A percentile compares a stretch with the other conserved stretches of the same genome.
Evolutionary conservation across 2,113 vertebrate species (phyloP).

Genomic region (Carettochelys insculpta): DNA sequence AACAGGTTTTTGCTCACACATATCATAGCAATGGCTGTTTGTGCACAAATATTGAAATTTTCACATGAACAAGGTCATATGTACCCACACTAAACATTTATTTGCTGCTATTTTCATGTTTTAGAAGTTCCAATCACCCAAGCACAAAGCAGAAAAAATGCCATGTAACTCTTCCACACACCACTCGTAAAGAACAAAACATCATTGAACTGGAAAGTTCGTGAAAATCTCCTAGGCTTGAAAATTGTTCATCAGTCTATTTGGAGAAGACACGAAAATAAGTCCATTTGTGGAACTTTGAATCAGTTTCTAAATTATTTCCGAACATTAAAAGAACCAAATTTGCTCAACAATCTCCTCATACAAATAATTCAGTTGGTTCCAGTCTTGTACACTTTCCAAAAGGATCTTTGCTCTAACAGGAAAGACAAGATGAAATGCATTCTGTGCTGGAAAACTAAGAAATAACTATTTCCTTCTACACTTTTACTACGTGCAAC

Average conservation of each 20-base stretch:
- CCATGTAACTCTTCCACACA: not conserved
- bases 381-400: not conserved
- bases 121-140: constrained; percentile 9
- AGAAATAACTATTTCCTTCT: not conserved
- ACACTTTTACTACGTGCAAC: not conserved
- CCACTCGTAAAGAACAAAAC: constrained; percentile 4
- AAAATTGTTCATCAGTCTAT: constrained; percentile 8
- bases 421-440: not conserved
- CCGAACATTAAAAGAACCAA: not conserved
- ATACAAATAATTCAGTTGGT: not conserved
- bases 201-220: not conserved
- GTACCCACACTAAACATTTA: not conserved
- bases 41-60: constrained; percentile 6
- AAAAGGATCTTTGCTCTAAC: not conserved
- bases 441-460: not conserved
- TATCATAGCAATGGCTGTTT: not conserved
- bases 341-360: constrained; percentile 11
- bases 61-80: constrained; percentile 17
- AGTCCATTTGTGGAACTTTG: not conserved
- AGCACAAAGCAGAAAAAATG: not conserved
- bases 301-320: not conserved
- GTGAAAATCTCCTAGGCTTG: not conserved
- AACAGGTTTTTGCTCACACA: constrained; percentile 5
- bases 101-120: not conserved
- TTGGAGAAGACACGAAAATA: constrained; percentile 10